Evolutionary conservation across 2,888 invertebrate species (phyloP), one percentile per base, ranked within the genome.

Genomic region (Drosophila borealis): DNA sequence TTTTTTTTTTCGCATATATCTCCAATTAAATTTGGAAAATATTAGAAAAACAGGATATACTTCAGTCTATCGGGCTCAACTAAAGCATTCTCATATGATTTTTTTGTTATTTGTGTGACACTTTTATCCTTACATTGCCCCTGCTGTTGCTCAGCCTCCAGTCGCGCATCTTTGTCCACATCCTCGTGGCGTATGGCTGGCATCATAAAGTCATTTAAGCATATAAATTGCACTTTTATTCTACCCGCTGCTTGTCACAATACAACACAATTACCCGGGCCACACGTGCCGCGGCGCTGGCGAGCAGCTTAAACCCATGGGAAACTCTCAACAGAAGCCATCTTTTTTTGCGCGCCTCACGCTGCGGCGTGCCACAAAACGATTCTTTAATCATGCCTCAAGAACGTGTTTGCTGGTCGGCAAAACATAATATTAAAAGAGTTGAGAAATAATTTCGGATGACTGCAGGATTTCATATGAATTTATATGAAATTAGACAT

Each of bases 141-240:
- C 46, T 53, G 65, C 37, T 19, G 17, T 36, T 53, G 34, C 41
- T 39, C 54, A 10, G 37, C 19, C 34, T 9, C 50, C 41, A 9
- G 17, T 19, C 19, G 46, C 41, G 37, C 41, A 39, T 29, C 34
- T 42, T 19, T 37, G 21, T 44, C n/a, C 25, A 36, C 33, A 25
- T 21, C 14, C 42, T 10, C 41, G 42, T 10, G 42, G 25, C 17
- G 19, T 61, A 37, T 59, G 64, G 33, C 60, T 54, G 75, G 67
- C 75, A 80, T 84, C 84, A 85, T 87, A 87, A 85, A 85, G 84
- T 84, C 84, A 85, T 87, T 87, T 84, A 76, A 85, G 84, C 87
- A 87, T 87, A 85, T 84, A 87, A 87, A 87, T 85, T 85, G 84
- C 81, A 87, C 74, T 85, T 84, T 87, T 81, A 80, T 82, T 70